Evolutionary conservation across 2,888 invertebrate species (phyloP).

Genomic region (Heliconius cydno): DNA sequence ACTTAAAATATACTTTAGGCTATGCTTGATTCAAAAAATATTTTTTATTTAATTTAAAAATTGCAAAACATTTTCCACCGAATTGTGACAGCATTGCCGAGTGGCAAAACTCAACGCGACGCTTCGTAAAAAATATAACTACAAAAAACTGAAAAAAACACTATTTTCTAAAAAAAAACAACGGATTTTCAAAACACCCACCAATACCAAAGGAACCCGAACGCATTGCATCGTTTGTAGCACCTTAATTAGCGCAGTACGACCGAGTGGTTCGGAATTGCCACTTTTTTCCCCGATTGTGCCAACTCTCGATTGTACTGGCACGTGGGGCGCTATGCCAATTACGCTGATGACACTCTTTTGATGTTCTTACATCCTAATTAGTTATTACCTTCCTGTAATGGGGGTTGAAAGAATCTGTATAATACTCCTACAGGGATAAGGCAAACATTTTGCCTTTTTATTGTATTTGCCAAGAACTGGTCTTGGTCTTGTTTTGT

Average conservation of each 20-base stretch:
- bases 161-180: neutral
- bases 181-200: slow-evolving; percentile 4
- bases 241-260: slow-evolving; percentile 70
- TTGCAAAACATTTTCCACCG: too few species aligned
- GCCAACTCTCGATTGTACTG: slow-evolving; percentile 53
- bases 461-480: slow-evolving; percentile 25
- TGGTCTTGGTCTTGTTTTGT: neutral
- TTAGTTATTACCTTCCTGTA: slow-evolving; percentile 48
- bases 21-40: too few species aligned
- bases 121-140: neutral
- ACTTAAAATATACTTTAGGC: too few species aligned
- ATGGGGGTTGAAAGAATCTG: slow-evolving; percentile 20
- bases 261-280: slow-evolving; percentile 66
- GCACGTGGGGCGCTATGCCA: slow-evolving; percentile 60
- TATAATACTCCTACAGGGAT: neutral
- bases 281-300: slow-evolving; percentile 63
- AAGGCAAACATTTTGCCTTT: slow-evolving; percentile 15
- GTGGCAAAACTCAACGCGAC: neutral
- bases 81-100: too few species aligned
- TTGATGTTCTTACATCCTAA: slow-evolving; percentile 52
- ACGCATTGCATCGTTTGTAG: slow-evolving; percentile 56
- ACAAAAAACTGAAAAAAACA: neutral
- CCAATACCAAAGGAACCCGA: slow-evolving; percentile 49
- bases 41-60: too few species aligned
- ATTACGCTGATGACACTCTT: slow-evolving; percentile 56